Percentiles rank a stretch among this genome's conserved stretches.
These are phyloP conservation scores for Chamaea fasciata DNA, from an alignment of 2,113 vertebrate genomes.

Conservation along the genomic window DNA sequence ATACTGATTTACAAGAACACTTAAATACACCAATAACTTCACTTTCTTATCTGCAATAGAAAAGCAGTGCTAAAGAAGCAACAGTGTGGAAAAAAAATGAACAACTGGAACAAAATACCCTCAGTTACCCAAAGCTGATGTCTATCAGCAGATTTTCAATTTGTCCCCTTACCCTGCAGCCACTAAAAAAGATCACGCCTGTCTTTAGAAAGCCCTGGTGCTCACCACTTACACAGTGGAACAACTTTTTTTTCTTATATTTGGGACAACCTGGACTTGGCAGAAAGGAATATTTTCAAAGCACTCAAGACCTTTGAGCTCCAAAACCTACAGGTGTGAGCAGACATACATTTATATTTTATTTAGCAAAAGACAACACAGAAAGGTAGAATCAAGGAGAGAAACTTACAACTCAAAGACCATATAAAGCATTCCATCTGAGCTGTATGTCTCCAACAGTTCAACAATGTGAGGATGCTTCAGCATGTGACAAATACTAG, in stretches of 20 bases:
- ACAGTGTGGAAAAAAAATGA: not conserved
- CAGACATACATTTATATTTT: not conserved
- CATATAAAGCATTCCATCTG: constrained; percentile 99
- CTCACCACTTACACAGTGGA: not conserved
- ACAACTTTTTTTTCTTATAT: not conserved
- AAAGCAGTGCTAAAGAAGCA: not conserved
- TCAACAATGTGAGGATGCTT: constrained; percentile 99
- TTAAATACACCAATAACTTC: not conserved
- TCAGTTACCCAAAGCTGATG: not conserved
- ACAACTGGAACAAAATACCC: not conserved
- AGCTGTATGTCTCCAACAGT: constrained; percentile 97
- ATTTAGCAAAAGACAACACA: not conserved
- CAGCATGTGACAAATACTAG: constrained; percentile 99
- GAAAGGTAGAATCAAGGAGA: not conserved
- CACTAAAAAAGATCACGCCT: not conserved
- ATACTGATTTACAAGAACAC: not conserved
- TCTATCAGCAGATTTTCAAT: not conserved
- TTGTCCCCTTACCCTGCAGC: not conserved
- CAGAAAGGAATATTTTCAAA: not conserved
- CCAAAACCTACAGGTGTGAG: constrained; percentile 31
- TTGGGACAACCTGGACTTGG: not conserved
- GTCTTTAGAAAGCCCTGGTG: not conserved
- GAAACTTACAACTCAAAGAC: constrained; percentile 98
- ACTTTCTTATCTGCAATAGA: not conserved
- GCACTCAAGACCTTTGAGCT: not conserved